phyloP scores from a whole-genome alignment of 2,797 vertebrate genomes.

The Aulostomus chinensis region DNA sequence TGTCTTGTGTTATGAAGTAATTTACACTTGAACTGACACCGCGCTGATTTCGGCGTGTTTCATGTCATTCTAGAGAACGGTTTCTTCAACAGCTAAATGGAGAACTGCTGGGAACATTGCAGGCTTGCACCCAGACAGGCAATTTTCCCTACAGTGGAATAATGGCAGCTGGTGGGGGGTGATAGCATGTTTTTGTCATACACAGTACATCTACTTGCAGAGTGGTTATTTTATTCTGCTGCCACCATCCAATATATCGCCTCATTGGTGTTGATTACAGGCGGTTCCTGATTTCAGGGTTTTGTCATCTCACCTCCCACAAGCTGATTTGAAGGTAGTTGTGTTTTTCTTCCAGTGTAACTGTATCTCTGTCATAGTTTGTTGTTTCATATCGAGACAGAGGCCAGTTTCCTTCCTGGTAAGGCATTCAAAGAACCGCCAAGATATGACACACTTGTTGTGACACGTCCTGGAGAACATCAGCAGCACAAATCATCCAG shows the following conservation, averaged over 20 bases:
- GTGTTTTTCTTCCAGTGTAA: conserved; percentile 17
- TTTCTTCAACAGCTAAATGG: conserved; percentile 55
- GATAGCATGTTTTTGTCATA: conserved; percentile 61
- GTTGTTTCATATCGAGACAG: conserved; percentile 16
- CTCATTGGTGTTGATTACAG: conserved; percentile 73
- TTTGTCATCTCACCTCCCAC: conserved; percentile 42
- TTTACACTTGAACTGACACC: too few species aligned
- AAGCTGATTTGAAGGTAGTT: conserved; percentile 29
- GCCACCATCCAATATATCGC: conserved; percentile 61
- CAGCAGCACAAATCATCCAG: conserved; percentile 3
- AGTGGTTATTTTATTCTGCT: conserved; percentile 67
- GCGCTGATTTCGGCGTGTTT: too few species aligned
- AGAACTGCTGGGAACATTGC: conserved; percentile 75
- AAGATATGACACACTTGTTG: conserved; percentile 27
- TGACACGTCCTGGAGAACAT: conserved; percentile 1
- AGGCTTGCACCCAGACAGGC: conserved; percentile 65
- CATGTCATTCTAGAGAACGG: conserved; percentile 61
- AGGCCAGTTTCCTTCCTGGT: conserved; percentile 18
- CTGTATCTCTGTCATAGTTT: conserved; percentile 27
- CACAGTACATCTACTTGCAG: conserved; percentile 59
- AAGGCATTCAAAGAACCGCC: conserved; percentile 1
- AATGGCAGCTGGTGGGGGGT: conserved; percentile 65
- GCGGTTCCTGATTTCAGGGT: conserved; percentile 51
- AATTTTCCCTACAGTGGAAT: conserved; percentile 75
- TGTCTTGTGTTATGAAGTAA: too few species aligned